Percentiles rank a stretch among this genome's conserved stretches.
Conservation (phyloP, 2,797 vertebrate genomes). For the Enteromius anoplus region DNA sequence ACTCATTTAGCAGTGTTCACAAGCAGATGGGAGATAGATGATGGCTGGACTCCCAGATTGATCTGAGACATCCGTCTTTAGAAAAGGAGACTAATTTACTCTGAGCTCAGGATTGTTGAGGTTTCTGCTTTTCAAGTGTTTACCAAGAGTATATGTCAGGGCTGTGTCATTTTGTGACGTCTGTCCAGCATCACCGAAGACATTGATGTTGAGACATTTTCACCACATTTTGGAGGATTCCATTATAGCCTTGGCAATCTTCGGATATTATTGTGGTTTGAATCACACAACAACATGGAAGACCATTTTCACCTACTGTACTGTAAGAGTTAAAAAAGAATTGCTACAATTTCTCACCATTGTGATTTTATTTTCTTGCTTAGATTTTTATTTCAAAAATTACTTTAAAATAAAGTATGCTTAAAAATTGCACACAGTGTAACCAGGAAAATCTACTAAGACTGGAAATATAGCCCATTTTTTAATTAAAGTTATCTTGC, state of each 20-base stretch:
- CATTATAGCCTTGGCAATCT: background rate
- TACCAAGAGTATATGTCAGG: background rate
- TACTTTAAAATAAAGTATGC: background rate
- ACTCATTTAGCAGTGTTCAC: slow-evolving; percentile 40
- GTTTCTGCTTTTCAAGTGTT: slow-evolving; percentile 31
- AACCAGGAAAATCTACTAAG: background rate
- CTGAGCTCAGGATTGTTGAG: slow-evolving; percentile 1
- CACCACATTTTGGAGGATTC: background rate
- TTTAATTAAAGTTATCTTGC: background rate
- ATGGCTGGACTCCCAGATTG: background rate
- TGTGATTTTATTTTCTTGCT: background rate
- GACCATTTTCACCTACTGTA: background rate
- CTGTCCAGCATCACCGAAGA: background rate
- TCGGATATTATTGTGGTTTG: background rate
- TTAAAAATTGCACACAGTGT: background rate
- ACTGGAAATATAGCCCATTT: background rate
- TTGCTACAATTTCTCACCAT: background rate
- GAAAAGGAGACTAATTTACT: slow-evolving; percentile 35
- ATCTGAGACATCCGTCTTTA: slow-evolving; percentile 22
- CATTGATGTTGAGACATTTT: background rate
- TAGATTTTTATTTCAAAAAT: too few relatives aligned
- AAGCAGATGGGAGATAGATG: slow-evolving; percentile 34
- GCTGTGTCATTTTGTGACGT: background rate
- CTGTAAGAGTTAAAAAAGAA: background rate
- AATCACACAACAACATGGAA: background rate